These are phyloP conservation scores for Gadopsis marmoratus DNA, from an alignment of 2,797 vertebrate genomes.

Conservation along the genomic window DNA sequence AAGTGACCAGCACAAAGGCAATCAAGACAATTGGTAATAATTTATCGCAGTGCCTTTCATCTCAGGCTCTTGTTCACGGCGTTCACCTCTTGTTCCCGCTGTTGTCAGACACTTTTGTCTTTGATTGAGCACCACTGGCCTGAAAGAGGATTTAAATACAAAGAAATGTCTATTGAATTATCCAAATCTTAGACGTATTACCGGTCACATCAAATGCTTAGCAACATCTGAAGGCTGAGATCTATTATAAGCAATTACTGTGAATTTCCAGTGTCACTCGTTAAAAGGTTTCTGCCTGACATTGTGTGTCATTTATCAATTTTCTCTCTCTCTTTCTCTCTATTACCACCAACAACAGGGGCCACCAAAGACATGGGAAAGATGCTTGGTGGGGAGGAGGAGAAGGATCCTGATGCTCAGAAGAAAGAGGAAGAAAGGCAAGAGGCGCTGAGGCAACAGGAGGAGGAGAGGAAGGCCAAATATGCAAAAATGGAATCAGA, in stretches of 20 bases:
- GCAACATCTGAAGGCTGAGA: slow-evolving; percentile 3
- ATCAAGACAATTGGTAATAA: slow-evolving; percentile 61
- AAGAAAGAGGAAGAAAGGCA: slow-evolving; percentile 98
- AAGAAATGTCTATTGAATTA: slow-evolving; percentile 38
- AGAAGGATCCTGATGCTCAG: slow-evolving; percentile 97
- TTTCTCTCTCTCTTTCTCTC: slow-evolving; percentile 25
- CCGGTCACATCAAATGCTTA: slow-evolving; percentile 16
- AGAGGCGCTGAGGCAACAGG: slow-evolving; percentile 96
- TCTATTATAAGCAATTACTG: slow-evolving; percentile 27
- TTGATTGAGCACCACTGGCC: slow-evolving; percentile 18
- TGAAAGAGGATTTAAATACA: slow-evolving; percentile 36
- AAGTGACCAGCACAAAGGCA: slow-evolving; percentile 46
- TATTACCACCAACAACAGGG: slow-evolving; percentile 81
- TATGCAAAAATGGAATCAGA: slow-evolving; percentile 98
- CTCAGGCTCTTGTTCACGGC: slow-evolving; percentile 19
- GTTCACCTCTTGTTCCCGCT: slow-evolving; percentile 50
- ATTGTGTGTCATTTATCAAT: slow-evolving; percentile 12
- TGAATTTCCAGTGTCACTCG: slow-evolving; percentile 6
- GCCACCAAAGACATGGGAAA: slow-evolving; percentile 99
- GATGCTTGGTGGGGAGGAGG: slow-evolving; percentile 97
- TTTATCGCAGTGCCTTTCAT: slow-evolving; percentile 62
- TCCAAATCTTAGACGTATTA: slow-evolving; percentile 17
- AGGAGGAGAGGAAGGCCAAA: slow-evolving; percentile 98
- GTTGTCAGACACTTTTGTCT: slow-evolving; percentile 53
- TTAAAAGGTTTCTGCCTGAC: slow-evolving; percentile 35